Conservation (phyloP, 2,797 vertebrate genomes). For the Acanthurus tractus region DNA sequence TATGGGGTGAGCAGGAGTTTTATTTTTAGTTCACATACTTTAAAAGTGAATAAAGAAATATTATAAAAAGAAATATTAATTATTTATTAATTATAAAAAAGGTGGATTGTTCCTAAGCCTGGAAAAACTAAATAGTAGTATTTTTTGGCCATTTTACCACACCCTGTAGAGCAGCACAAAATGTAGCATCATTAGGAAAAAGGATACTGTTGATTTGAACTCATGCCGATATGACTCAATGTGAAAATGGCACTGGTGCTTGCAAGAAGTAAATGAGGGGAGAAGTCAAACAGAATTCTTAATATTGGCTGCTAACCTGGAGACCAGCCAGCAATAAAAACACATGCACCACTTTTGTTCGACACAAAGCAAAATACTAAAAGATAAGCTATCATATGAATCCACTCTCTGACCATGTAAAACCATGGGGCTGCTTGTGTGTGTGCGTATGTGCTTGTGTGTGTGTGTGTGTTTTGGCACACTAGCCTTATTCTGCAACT, state of each 20-base stretch:
- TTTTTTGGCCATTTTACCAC: no score
- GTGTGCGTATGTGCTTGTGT: not conserved
- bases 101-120: no score
- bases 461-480: not conserved
- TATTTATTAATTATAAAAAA: no score
- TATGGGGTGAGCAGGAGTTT: not conserved
- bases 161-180: not conserved
- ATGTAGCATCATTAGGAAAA: not conserved
- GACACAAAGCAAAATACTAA: conserved; percentile 3
- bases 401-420: conserved; percentile 1
- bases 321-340: not conserved
- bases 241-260: not conserved
- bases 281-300: conserved; percentile 45
- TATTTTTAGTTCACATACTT: not conserved
- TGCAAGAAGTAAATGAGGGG: not conserved
- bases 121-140: no score
- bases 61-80: no score
- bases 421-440: conserved; percentile 14
- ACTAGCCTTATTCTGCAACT: conserved; percentile 4
- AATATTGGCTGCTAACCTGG: not conserved
- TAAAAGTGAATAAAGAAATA: no score
- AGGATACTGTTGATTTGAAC: not conserved
- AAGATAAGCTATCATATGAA: conserved; percentile 10
- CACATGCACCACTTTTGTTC: not conserved
- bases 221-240: not conserved